phyloP scores from a whole-genome alignment of 2,113 vertebrate genomes.

The Oryctolagus cuniculus region DNA sequence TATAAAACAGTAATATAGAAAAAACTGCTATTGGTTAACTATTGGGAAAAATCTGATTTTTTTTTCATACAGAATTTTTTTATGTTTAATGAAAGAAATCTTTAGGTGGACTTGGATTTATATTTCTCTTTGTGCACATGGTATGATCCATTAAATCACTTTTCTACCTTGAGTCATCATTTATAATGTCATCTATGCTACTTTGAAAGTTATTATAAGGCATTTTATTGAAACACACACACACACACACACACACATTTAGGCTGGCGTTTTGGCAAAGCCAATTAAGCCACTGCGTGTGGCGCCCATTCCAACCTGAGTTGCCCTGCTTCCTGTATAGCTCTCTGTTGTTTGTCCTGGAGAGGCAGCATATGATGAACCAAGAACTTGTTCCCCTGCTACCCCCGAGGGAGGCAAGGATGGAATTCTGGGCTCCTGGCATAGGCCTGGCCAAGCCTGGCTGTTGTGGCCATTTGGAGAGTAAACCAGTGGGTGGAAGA shows the following conservation, averaged over 20 bases:
- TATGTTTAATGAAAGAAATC: background rate
- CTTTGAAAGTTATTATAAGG: background rate
- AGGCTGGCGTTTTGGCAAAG: no score
- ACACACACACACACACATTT: background rate
- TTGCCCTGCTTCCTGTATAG: no score
- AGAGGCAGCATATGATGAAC: no score
- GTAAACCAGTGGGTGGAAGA: no score
- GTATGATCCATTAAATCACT: background rate
- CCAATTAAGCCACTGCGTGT: no score
- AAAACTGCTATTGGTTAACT: background rate
- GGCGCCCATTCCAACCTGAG: no score
- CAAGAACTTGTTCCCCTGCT: no score
- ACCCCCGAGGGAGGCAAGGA: no score
- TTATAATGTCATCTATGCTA: background rate
- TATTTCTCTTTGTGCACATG: background rate
- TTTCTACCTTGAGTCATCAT: background rate
- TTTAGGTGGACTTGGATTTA: background rate
- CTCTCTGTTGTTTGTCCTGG: no score
- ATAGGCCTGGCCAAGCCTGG: no score
- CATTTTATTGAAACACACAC: slow-evolving; percentile 8
- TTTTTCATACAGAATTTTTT: background rate
- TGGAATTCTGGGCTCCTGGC: no score
- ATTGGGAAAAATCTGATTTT: background rate
- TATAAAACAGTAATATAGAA: background rate
- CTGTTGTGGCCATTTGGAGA: no score